Evolutionary conservation across 1,140 invertebrate genomes (phyloP).

Genomic region (Lasioglossum albipes): DNA sequence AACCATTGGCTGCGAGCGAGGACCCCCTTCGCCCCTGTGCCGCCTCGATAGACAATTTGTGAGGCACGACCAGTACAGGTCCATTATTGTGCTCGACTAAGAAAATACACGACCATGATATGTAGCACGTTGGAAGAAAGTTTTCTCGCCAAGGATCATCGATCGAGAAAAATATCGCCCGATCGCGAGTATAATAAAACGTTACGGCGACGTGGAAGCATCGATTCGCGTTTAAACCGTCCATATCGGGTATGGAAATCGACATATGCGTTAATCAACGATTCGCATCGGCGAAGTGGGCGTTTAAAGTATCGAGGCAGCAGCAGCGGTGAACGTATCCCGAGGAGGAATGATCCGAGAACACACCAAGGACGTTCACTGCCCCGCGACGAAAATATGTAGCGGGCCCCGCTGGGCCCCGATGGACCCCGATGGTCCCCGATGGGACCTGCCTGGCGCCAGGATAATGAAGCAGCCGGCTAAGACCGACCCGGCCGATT

Average conservation of each 20-base stretch:
- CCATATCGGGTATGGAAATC: constrained; percentile 16
- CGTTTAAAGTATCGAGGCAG: constrained; percentile 14
- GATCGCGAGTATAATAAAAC: background rate
- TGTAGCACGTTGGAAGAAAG: no score
- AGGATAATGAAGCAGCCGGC: constrained; percentile 46
- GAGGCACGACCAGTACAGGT: no score
- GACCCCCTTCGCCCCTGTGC: no score
- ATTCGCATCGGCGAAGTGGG: background rate
- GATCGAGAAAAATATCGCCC: no score
- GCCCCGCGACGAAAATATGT: constrained; percentile 52
- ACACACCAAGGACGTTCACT: constrained; percentile 68
- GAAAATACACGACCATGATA: no score
- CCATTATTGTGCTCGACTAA: no score
- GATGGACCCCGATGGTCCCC: constrained; percentile 13
- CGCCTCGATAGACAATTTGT: no score
- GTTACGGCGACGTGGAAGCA: background rate
- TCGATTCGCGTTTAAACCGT: background rate
- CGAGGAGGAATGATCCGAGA: constrained; percentile 45
- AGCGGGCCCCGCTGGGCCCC: constrained; percentile 18
- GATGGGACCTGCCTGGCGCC: constrained; percentile 65
- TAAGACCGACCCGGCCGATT: background rate
- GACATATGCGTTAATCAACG: background rate
- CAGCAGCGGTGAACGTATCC: constrained; percentile 11
- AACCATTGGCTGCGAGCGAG: no score
- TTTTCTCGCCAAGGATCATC: no score